These are phyloP conservation scores for Aegotheles bennettii DNA, from an alignment of 2,113 vertebrate genomes.

Conservation along the genomic window DNA sequence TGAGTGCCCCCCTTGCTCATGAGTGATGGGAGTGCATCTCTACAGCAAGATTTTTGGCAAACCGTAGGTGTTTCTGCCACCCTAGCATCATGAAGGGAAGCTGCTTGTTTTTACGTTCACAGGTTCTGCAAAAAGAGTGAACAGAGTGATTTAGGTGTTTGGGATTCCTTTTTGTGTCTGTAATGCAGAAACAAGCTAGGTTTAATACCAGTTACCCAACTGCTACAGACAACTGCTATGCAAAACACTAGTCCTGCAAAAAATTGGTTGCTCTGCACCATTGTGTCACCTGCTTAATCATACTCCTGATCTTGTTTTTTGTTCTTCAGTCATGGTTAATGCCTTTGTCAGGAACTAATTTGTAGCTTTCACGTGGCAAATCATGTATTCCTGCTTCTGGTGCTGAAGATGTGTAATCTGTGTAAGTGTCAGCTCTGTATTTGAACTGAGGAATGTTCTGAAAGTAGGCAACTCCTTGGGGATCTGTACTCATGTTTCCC, in stretches of 20 bases:
- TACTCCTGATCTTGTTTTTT: neutral
- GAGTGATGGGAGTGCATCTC: neutral
- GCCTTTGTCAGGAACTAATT: neutral
- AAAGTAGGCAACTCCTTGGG: neutral
- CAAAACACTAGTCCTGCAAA: neutral
- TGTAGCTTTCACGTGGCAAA: neutral
- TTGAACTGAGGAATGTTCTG: neutral
- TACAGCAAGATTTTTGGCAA: neutral
- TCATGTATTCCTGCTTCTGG: neutral
- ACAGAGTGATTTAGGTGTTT: neutral
- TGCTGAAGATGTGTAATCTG: neutral
- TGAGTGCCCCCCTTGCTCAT: neutral
- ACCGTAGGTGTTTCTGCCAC: neutral
- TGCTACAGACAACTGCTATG: neutral
- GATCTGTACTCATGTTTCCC: neutral
- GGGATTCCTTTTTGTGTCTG: neutral
- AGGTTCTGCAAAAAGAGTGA: neutral
- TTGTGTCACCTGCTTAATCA: neutral
- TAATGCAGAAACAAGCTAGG: neutral
- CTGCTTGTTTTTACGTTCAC: neutral
- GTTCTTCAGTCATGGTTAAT: neutral
- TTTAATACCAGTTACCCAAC: neutral
- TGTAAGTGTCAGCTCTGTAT: neutral
- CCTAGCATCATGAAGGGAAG: neutral
- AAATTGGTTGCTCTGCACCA: neutral